Percentiles rank a stretch among this genome's conserved stretches.
Conservation (phyloP, 92 coral and sea anemone genomes). For the Nematostella vectensis region DNA sequence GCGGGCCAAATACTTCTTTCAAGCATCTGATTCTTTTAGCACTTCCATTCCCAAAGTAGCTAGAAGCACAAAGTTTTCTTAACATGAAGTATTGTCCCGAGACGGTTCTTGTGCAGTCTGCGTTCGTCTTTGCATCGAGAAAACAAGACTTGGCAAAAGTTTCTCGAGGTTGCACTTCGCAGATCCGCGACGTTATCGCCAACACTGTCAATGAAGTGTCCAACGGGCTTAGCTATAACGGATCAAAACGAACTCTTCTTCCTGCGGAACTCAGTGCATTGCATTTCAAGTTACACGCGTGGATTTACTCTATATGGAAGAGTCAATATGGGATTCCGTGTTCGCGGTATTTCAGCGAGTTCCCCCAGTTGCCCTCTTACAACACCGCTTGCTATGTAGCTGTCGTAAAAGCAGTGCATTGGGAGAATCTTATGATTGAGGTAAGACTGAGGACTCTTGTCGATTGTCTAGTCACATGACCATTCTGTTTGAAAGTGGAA, state of each 20-base stretch:
- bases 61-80: too few species aligned
- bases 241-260: constrained; percentile 2
- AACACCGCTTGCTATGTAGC: constrained; percentile 34
- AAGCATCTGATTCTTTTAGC: too few species aligned
- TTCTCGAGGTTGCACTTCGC: constrained; percentile 2
- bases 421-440: constrained; percentile 49
- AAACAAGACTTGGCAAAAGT: constrained; percentile 8
- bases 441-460: too few species aligned
- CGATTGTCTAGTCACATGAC: too few species aligned
- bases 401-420: constrained; percentile 37
- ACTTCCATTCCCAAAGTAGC: too few species aligned
- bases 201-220: constrained; percentile 35
- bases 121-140: constrained; percentile 42
- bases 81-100: constrained; percentile 58
- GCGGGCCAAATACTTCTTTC: too few species aligned
- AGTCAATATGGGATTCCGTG: constrained; percentile 5
- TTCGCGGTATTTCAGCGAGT: constrained; percentile 23
- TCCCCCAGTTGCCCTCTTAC: constrained; percentile 53
- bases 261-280: constrained; percentile 19
- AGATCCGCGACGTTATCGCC: constrained; percentile 16
- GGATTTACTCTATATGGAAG: constrained; percentile 44
- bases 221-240: constrained; percentile 1
- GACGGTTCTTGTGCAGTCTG: constrained; percentile 51
- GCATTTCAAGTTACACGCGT: constrained; percentile 49
- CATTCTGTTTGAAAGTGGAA: too few species aligned